Conservation (phyloP, 1,140 invertebrate species). For the Bilobella aurantiaca region DNA sequence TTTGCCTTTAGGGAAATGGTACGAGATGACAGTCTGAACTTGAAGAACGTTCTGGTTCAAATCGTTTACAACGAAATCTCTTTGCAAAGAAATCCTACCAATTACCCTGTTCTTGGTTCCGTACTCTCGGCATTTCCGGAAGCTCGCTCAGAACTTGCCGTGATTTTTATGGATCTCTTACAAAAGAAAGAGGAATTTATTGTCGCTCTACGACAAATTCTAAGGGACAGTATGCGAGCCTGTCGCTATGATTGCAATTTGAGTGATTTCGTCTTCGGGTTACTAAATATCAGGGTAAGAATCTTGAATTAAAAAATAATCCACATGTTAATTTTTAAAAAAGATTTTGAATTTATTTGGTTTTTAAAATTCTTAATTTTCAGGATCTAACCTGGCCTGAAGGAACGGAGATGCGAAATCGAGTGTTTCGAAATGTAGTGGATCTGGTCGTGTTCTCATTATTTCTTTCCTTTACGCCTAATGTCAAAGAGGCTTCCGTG, state of each 20-base stretch:
- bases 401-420: constrained; percentile 44
- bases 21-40: constrained; percentile 63
- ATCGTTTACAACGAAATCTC: constrained; percentile 93
- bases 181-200: constrained; percentile 83
- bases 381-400: constrained; percentile 35
- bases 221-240: constrained; percentile 78
- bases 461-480: constrained; percentile 64
- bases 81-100: constrained; percentile 77
- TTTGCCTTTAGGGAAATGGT: constrained; percentile 58
- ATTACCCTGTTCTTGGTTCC: constrained; percentile 74
- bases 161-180: constrained; percentile 71
- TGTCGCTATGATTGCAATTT: constrained; percentile 61
- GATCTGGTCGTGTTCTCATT: constrained; percentile 78
- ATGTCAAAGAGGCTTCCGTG: constrained; percentile 40
- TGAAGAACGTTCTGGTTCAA: constrained; percentile 75
- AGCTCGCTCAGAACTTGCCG: constrained; percentile 63
- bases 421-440: constrained; percentile 68
- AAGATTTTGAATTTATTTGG: too few relatives aligned
- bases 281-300: constrained; percentile 41
- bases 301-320: too few relatives aligned
- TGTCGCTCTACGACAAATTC: constrained; percentile 65
- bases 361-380: neutral
- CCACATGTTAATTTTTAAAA: neutral
- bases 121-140: constrained; percentile 74
- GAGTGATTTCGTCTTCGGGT: constrained; percentile 47